A percentile compares a stretch with the other conserved stretches of the same genome.
phyloP scores from a whole-genome alignment of 64 coral and sea anemone genomes.

The Trachythela sp. region DNA sequence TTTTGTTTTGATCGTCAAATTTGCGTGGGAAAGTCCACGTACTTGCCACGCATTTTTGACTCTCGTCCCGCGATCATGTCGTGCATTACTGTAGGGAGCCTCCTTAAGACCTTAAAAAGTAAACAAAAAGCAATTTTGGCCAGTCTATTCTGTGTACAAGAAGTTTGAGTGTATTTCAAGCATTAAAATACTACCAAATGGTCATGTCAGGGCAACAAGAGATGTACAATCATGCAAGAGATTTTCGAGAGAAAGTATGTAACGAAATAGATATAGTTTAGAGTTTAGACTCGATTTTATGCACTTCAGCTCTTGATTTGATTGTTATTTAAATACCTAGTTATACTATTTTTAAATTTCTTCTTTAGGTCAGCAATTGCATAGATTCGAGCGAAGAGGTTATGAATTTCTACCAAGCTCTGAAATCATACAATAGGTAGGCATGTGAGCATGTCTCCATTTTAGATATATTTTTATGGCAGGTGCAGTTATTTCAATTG shows the following conservation, averaged over 20 bases:
- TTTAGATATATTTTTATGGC: no score
- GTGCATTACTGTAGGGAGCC: no score
- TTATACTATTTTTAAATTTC: neutral
- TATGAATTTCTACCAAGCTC: neutral
- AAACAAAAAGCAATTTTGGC: no score
- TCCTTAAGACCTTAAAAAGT: no score
- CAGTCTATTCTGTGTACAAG: no score
- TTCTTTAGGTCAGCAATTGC: neutral
- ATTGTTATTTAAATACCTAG: no score
- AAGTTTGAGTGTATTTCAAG: neutral
- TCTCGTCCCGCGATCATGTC: no score
- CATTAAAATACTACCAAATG: neutral
- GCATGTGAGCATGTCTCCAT: neutral
- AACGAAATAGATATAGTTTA: neutral
- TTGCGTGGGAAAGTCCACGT: no score
- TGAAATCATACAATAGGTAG: neutral
- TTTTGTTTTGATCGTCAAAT: no score
- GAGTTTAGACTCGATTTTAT: neutral
- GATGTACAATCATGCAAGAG: slow-evolving; percentile 12
- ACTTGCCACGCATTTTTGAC: no score
- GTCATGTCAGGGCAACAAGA: neutral
- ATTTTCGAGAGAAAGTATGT: neutral
- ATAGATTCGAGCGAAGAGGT: neutral
- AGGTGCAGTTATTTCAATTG: no score
- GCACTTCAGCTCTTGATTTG: no score